A percentile compares a stretch with the other conserved stretches of the same genome.
Conservation (phyloP, 2,797 vertebrate genomes). For the Anniella stebbinsi region DNA sequence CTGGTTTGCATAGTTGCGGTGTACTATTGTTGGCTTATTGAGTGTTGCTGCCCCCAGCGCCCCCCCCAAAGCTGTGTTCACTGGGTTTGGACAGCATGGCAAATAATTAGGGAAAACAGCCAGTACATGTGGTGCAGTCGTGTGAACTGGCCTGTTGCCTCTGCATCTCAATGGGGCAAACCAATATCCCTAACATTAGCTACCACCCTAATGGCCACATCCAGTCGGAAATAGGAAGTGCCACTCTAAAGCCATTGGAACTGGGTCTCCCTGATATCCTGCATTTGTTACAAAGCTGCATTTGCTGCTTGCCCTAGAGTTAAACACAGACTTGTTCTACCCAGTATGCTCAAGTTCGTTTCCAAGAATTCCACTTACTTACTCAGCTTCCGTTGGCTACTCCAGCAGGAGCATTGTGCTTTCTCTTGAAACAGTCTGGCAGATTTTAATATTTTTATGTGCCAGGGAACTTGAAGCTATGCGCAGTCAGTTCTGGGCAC, state of each 20-base stretch:
- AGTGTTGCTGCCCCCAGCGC: no score
- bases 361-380: neutral
- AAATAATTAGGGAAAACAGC: no score
- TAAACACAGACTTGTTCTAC: neutral
- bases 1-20: no score
- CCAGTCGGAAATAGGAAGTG: neutral
- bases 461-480: neutral
- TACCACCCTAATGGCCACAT: neutral
- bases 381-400: neutral
- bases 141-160: no score
- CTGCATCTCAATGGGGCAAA: neutral
- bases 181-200: neutral
- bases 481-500: neutral
- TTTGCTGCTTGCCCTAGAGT: neutral
- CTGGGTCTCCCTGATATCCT: neutral
- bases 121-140: neutral
- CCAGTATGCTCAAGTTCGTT: neutral
- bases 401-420: neutral
- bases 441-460: conserved; percentile 19
- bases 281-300: neutral
- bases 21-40: no score
- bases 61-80: no score
- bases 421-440: conserved; percentile 37
- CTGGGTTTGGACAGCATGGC: no score
- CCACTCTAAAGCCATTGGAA: neutral